Evolutionary conservation across 2,888 invertebrate genomes (phyloP), one percentile per base, ranked within the genome.

Genomic region (Villa cingulata): DNA sequence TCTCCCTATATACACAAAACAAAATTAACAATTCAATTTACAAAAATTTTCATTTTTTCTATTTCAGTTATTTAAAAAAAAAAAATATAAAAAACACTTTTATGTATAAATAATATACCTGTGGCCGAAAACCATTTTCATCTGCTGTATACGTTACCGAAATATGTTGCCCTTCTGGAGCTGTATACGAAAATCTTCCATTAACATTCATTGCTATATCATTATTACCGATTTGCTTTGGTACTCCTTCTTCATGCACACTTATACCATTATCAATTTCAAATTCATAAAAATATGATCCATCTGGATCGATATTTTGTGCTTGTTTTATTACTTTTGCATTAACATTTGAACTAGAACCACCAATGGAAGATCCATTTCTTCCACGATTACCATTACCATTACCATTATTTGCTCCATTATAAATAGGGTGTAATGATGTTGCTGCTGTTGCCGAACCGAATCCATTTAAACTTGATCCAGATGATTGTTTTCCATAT

Each of bases 241-340:
- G 65, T 20, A 81, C 79, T 17, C 86, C 86, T 17, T 78, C 64
- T 68, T 86, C 86, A 62, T 86, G 80, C 2, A 81, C 84, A 62
- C 85, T 81, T 50, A 86, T 86, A 48, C 85, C 85, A 60, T 86
- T 86, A 50, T 81, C 85, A n/a, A 86, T 80, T 71, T 86, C 86
- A 61, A 78, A 82, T 82, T 76, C 80, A 72, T 78, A 83, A 63
- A 75, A 74, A 57, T 83, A 83, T 29, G 80, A 76, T 50, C 83
- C 83, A 64, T 83, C 83, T 2, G 80, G 78, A 58, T 80, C 77
- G 55, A 80, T 77, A 58, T 82, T 81, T 51, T 80, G 81, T 49
- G 78, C 78, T 64, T 83, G 82, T 56, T 77, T 80, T 50, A 83
- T 63, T 51, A 83, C 83, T 50, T 77, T 76, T 43, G 75, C 75